phyloP scores from a whole-genome alignment of 2,113 vertebrate genomes.

The Limnothrissa miodon region DNA sequence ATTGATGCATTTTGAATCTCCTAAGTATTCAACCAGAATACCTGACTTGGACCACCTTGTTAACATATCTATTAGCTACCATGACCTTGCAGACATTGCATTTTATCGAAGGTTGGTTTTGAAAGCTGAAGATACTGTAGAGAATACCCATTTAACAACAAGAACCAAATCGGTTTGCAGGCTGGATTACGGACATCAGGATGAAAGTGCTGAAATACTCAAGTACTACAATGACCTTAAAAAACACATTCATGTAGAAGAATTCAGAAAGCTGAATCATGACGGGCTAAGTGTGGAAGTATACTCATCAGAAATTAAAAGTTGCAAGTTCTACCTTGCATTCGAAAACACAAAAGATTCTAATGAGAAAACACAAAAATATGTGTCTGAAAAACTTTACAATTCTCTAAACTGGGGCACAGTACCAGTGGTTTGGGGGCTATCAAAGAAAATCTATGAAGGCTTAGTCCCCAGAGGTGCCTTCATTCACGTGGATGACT shows the following conservation, averaged over 20 bases:
- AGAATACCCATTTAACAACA: background rate
- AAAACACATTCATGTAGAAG: background rate
- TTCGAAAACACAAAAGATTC: background rate
- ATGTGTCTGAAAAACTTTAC: background rate
- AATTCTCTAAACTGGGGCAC: background rate
- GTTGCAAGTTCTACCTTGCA: background rate
- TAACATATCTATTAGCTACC: background rate
- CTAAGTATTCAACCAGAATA: background rate
- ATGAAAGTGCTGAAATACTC: background rate
- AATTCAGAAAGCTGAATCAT: background rate
- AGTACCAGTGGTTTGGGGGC: background rate
- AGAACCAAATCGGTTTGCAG: background rate
- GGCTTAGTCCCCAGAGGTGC: background rate
- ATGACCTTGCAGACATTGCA: background rate
- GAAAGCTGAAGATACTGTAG: background rate
- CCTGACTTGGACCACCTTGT: background rate
- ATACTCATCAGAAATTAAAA: background rate
- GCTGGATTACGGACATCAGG: background rate
- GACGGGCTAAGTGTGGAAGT: background rate
- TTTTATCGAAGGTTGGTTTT: background rate
- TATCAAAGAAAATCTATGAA: background rate
- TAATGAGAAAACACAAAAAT: background rate
- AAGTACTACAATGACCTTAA: too few relatives aligned
- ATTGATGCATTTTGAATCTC: background rate
- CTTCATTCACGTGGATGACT: background rate